Evolutionary conservation across 2,888 invertebrate species (phyloP).

Genomic region (Acrocera orbiculus): DNA sequence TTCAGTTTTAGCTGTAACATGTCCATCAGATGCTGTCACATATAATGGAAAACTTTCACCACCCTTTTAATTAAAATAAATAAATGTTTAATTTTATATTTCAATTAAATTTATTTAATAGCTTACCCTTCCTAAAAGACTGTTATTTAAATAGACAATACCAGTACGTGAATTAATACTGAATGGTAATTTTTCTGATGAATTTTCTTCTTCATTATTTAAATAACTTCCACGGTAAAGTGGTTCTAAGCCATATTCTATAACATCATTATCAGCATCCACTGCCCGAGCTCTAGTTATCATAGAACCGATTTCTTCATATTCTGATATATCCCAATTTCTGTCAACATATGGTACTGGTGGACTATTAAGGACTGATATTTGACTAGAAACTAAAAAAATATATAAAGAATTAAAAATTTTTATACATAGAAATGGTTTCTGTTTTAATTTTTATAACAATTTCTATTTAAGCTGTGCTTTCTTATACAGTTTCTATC

Average conservation of each 20-base stretch:
- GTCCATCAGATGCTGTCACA: conserved; percentile 49
- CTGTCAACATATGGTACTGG: conserved; percentile 51
- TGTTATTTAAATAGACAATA: conserved; percentile 61
- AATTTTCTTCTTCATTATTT: conserved; percentile 11
- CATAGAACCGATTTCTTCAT: conserved; percentile 51
- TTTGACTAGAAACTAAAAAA: conserved; percentile 16
- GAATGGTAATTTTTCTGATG: conserved; percentile 41
- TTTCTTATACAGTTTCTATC: too few species aligned
- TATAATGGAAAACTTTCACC: conserved; percentile 48
- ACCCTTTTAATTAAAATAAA: conserved; percentile 34
- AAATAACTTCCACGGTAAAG: conserved; percentile 23
- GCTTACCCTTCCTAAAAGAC: conserved; percentile 56
- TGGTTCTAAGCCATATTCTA: conserved; percentile 53
- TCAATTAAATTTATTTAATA: too few species aligned
- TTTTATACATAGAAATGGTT: neutral
- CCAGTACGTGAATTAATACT: conserved; percentile 57
- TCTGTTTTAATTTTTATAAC: too few species aligned
- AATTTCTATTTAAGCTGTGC: too few species aligned
- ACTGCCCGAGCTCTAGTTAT: conserved; percentile 53
- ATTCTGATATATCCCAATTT: conserved; percentile 57
- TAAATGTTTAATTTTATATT: too few species aligned
- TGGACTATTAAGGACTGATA: conserved; percentile 30
- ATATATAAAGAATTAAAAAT: conserved; percentile 1
- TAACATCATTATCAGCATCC: conserved; percentile 42
- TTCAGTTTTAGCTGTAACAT: conserved; percentile 45